These are phyloP conservation scores for Caenorhabditis sp. DNA, from an alignment of 2,888 invertebrate species.

Conservation along the genomic window DNA sequence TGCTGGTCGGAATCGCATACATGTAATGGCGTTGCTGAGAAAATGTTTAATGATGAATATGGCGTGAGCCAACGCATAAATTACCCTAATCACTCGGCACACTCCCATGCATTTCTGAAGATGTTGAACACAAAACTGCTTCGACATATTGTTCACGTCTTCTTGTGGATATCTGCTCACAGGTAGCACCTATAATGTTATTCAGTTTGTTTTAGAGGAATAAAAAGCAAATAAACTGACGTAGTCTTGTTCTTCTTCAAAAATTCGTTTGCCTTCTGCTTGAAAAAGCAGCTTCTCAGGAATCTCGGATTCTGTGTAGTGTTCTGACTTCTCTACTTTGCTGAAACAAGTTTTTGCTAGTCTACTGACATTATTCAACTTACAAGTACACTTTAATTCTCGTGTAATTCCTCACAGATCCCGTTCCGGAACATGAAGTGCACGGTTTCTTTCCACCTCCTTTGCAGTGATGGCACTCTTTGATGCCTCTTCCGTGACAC, in stretches of 20 bases:
- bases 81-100: constrained; percentile 74
- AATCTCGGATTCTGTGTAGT: constrained; percentile 73
- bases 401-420: constrained; percentile 72
- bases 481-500: constrained; percentile 77
- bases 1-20: constrained; percentile 75
- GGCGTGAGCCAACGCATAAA: not conserved
- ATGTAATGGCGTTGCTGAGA: constrained; percentile 77
- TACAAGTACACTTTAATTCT: constrained; percentile 78
- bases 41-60: not conserved
- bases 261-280: constrained; percentile 68
- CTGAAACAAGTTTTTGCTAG: constrained; percentile 59
- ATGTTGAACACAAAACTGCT: constrained; percentile 75
- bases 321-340: constrained; percentile 74
- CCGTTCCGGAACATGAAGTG: constrained; percentile 76
- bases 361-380: constrained; percentile 37
- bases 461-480: constrained; percentile 78
- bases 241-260: constrained; percentile 71
- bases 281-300: constrained; percentile 71
- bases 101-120: constrained; percentile 75
- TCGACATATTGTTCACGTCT: constrained; percentile 77
- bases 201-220: not conserved
- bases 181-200: constrained; percentile 77
- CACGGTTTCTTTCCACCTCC: constrained; percentile 78
- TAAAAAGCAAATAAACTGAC: constrained; percentile 58
- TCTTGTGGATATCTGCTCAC: constrained; percentile 72